Evolutionary conservation across 2,888 invertebrate species (phyloP), one percentile per base, ranked within the genome.

Genomic region (Adelphocoris suturalis): DNA sequence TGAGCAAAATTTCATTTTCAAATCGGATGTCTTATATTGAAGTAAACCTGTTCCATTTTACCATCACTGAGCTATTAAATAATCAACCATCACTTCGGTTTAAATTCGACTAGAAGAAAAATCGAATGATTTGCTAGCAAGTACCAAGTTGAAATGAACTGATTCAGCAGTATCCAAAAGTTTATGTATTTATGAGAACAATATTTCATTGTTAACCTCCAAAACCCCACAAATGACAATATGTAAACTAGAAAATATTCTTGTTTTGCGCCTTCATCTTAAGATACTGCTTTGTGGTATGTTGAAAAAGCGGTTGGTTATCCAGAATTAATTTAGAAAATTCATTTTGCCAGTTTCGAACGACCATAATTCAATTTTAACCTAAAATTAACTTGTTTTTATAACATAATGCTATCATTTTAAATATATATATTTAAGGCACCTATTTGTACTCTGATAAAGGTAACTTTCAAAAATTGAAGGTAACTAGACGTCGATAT

Each of bases 371-470:
- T 80, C 80, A 80, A 80, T 47, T 80, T 48, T 80, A 80, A 80
- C 80, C 48, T 46, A 80, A 46, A 80, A 80, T 37, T 80, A 80
- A n/a, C 13, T n/a, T 46, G 13, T 80, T 46, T 80, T 80, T 4
- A n/a, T n/a, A 46, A 47, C 5, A 47, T 5, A 46, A 80, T n/a
- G 80, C 16, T 47, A 80, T 5, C n/a, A 48, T 47, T 80, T 47
- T 37, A 37, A 37, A 80, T 78, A 19, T 37, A 80, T 19, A 47
- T 80, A 80, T 46, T 75, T 86, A 86, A 86, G 86, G 86, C 86
- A 86, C 86, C 86, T 86, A 86, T 86, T 86, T 86, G 86, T 86
- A 86, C 86, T 86, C 75, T 86, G 86, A 86, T 86, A 86, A 37
- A 86, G 86, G 86, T 86, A 86, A 86, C 86, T 86, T 86, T 75